Conservation (phyloP, 2,888 invertebrate species). For the Lasioglossum lativentre region DNA sequence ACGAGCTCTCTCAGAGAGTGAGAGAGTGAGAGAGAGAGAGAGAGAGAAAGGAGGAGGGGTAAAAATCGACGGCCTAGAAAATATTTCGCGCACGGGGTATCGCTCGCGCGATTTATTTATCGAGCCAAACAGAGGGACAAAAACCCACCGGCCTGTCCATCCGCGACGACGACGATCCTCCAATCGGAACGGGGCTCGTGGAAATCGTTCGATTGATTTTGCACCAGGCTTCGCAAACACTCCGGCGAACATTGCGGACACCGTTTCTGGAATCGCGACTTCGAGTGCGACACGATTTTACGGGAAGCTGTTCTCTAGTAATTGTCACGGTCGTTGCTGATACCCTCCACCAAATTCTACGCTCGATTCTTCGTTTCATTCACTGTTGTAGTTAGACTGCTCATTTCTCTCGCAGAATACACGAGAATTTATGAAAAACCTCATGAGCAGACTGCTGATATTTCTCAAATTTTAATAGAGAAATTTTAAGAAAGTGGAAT, state of each 20-base stretch:
- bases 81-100: background rate
- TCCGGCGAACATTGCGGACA: background rate
- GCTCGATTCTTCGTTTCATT: too few species aligned
- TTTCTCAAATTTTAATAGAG: too few species aligned
- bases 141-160: background rate
- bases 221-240: background rate
- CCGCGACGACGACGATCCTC: conserved; percentile 13
- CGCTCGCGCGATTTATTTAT: background rate
- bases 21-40: too few species aligned
- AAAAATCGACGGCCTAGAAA: background rate
- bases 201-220: conserved; percentile 12
- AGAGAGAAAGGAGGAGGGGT: background rate
- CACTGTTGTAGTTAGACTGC: too few species aligned
- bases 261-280: background rate
- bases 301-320: background rate
- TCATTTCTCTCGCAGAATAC: too few species aligned
- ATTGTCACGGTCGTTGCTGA: background rate
- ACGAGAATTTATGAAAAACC: too few species aligned
- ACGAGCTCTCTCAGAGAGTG: background rate
- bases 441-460: too few species aligned
- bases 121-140: background rate
- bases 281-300: background rate
- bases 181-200: background rate
- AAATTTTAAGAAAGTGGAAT: too few species aligned
- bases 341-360: background rate